phyloP scores from a whole-genome alignment of 2,113 vertebrate species.

The Fregetta grallaria region DNA sequence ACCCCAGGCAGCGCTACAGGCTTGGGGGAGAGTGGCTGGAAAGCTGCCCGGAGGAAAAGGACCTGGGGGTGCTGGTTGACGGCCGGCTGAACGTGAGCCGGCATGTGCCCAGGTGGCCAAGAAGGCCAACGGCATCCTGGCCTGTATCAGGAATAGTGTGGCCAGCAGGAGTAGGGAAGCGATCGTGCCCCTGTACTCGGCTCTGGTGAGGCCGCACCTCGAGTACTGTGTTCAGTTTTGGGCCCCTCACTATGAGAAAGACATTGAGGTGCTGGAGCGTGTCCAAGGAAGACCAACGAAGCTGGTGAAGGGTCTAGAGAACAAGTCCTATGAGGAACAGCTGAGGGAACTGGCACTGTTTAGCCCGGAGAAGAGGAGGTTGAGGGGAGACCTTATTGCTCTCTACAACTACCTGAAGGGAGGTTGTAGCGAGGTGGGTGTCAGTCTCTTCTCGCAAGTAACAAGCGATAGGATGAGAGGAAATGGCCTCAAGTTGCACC shows the following conservation, averaged over 20 bases:
- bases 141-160: not conserved
- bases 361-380: not conserved
- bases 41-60: not conserved
- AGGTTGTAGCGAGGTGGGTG: not conserved
- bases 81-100: not conserved
- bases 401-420: not conserved
- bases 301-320: not conserved
- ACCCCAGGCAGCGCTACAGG: not conserved
- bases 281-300: not conserved
- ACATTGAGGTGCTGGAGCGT: not conserved
- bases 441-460: not conserved
- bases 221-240: not conserved
- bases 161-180: not conserved
- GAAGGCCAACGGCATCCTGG: not conserved
- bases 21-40: not conserved
- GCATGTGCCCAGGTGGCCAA: not conserved
- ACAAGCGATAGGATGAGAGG: not conserved
- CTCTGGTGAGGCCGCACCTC: not conserved
- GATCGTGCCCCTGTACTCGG: accelerated
- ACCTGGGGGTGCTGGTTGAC: not conserved
- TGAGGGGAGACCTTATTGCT: not conserved
- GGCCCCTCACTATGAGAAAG: no score
- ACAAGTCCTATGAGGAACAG: not conserved
- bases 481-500: not conserved
- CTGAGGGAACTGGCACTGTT: not conserved